Percentiles rank a stretch among this genome's conserved stretches.
These are phyloP conservation scores for Scaptomyza pallida DNA, from an alignment of 1,140 invertebrate species.

Conservation along the genomic window DNA sequence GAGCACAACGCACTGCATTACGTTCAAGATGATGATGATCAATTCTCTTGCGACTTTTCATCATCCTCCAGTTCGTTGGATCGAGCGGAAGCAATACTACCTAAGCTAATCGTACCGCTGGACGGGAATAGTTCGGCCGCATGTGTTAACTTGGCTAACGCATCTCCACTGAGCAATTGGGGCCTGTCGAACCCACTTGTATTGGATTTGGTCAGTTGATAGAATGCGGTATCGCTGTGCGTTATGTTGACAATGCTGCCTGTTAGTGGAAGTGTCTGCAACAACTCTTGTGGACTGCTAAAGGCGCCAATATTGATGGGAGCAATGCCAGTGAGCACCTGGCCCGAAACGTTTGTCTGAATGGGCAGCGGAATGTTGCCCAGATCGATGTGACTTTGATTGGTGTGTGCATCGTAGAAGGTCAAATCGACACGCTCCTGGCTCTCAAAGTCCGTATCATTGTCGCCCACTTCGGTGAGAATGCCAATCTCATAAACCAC, in stretches of 20 bases:
- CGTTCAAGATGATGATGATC: slow-evolving; percentile 18
- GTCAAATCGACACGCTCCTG: slow-evolving; percentile 86
- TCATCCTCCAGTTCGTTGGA: slow-evolving; percentile 53
- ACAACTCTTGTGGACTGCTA: slow-evolving; percentile 73
- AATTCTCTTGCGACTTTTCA: slow-evolving; percentile 34
- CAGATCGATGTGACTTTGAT: slow-evolving; percentile 84
- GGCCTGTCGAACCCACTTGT: slow-evolving; percentile 64
- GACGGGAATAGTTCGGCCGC: slow-evolving; percentile 67
- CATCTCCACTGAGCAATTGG: slow-evolving; percentile 60
- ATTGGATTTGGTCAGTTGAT: slow-evolving; percentile 75
- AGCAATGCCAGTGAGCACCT: slow-evolving; percentile 85
- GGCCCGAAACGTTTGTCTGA: slow-evolving; percentile 85
- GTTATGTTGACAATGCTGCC: slow-evolving; percentile 84
- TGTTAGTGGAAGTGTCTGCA: slow-evolving; percentile 77
- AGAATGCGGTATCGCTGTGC: slow-evolving; percentile 82
- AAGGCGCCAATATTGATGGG: slow-evolving; percentile 84
- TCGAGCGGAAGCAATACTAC: slow-evolving; percentile 18
- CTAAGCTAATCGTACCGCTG: slow-evolving; percentile 20
- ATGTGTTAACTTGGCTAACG: slow-evolving; percentile 65
- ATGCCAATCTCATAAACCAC: slow-evolving; percentile 87
- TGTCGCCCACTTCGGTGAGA: slow-evolving; percentile 85
- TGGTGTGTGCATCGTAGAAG: slow-evolving; percentile 85
- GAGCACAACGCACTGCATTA: slow-evolving; percentile 72
- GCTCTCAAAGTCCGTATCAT: slow-evolving; percentile 83
- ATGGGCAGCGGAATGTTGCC: slow-evolving; percentile 85